Conservation (phyloP, 2,113 vertebrate species). For the Protobothrops mucrosquamatus region DNA sequence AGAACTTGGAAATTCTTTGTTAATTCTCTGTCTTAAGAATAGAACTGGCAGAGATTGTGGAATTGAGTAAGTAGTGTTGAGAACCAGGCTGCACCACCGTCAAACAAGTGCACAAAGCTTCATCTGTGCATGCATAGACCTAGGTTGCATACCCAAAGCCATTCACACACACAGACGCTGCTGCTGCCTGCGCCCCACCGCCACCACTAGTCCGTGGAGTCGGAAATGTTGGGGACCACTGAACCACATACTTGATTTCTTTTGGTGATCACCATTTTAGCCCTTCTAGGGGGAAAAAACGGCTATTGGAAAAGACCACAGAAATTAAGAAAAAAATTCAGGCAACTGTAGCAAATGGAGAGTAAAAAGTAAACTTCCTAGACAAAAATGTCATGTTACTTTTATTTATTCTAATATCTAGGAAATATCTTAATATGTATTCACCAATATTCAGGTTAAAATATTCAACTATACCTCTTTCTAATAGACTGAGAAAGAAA, state of each 20-base stretch:
- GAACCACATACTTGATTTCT: not conserved
- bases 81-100: not conserved
- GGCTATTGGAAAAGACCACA: not conserved
- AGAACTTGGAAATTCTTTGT: not conserved
- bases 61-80: not conserved
- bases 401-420: not conserved
- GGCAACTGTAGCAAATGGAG: not conserved
- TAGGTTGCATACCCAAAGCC: not conserved
- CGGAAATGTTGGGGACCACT: not conserved
- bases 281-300: not conserved
- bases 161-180: not conserved
- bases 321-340: not conserved
- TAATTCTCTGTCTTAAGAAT: not conserved
- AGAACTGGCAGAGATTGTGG: not conserved
- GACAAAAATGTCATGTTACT: not conserved
- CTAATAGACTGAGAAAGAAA: not conserved
- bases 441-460: not conserved
- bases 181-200: not conserved
- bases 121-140: not conserved
- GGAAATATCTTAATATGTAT: not conserved
- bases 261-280: not conserved
- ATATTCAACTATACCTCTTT: not conserved
- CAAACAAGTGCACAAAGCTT: not conserved
- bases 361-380: not conserved
- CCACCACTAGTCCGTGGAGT: not conserved